Conservation (phyloP, 2,113 vertebrate species). For the Pan troglodytes region DNA sequence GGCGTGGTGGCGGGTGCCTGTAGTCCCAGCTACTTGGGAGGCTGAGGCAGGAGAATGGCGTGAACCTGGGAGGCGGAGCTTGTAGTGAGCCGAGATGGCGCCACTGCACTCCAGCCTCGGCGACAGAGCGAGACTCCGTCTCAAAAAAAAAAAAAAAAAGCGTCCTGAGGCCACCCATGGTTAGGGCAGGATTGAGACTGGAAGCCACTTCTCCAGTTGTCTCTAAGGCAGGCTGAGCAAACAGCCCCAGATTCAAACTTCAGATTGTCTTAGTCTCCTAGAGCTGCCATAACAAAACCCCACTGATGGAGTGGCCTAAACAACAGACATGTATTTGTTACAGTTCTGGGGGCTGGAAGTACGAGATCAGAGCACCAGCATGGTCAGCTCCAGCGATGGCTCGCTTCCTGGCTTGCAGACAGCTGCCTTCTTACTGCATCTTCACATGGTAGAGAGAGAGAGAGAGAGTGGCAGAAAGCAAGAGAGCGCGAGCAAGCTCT, state of each 20-base stretch:
- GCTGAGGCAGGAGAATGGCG: no score
- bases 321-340: not conserved
- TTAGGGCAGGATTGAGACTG: not conserved
- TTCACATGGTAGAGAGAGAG: fast-evolving
- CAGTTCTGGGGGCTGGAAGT: not conserved
- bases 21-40: no score
- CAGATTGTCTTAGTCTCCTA: not conserved
- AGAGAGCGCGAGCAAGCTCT: not conserved
- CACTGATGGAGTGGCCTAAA: fast-evolving
- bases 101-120: no score
- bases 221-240: no score
- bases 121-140: no score
- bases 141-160: no score
- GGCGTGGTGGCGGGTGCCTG: fast-evolving
- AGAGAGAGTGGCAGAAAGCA: not conserved
- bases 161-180: fast-evolving
- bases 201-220: not conserved
- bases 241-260: not conserved
- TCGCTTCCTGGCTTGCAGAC: no score
- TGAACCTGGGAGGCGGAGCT: no score
- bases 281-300: fast-evolving
- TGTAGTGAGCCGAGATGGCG: no score
- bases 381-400: fast-evolving
- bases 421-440: fast-evolving
- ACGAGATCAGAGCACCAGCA: not conserved